Conservation (phyloP, 2,888 invertebrate genomes). For the Oeneis ivallda region DNA sequence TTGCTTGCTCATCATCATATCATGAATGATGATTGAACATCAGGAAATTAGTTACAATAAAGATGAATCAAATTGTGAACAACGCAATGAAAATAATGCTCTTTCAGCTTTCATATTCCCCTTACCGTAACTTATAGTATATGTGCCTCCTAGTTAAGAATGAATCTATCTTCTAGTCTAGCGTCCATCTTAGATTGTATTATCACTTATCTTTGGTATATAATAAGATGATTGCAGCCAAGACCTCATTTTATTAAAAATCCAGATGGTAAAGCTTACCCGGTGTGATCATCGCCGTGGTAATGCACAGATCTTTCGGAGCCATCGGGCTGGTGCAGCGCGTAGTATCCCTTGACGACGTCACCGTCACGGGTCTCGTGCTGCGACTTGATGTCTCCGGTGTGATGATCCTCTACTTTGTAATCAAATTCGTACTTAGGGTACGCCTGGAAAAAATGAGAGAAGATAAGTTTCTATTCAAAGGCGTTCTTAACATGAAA, state of each 20-base stretch:
- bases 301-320: constrained; percentile 72
- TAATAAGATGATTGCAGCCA: background rate
- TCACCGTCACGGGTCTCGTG: constrained; percentile 74
- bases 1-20: too few relatives aligned
- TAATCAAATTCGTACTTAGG: constrained; percentile 50
- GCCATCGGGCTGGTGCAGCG: constrained; percentile 71
- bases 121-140: too few relatives aligned
- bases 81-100: too few relatives aligned
- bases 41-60: too few relatives aligned
- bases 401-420: constrained; percentile 66
- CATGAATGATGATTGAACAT: too few relatives aligned
- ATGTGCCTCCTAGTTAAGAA: too few relatives aligned
- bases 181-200: background rate
- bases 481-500: too few relatives aligned
- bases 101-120: too few relatives aligned
- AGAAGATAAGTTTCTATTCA: background rate
- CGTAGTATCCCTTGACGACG: constrained; percentile 67
- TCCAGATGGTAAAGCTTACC: constrained; percentile 18
- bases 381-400: constrained; percentile 75
- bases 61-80: too few relatives aligned
- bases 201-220: too few relatives aligned
- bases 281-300: constrained; percentile 63
- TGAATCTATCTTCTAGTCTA: too few relatives aligned
- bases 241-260: background rate
- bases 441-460: constrained; percentile 37